These are phyloP conservation scores for Clarias laeviceps DNA, from an alignment of 2,797 vertebrate genomes.

Conservation along the genomic window DNA sequence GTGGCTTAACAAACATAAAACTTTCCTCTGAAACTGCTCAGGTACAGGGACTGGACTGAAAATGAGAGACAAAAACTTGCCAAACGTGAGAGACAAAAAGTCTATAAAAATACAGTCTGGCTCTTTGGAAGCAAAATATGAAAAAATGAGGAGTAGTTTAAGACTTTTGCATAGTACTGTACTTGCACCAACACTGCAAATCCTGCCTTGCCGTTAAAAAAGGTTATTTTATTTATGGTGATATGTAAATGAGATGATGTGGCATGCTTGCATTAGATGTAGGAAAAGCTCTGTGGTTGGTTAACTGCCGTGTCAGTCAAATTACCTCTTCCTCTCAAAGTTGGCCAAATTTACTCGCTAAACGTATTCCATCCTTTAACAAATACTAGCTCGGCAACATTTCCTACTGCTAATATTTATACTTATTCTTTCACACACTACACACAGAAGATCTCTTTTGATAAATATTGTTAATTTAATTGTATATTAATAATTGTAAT, in stretches of 20 bases:
- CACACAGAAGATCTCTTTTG: neutral
- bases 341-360: neutral
- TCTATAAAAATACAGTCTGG: too few relatives aligned
- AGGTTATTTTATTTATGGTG: neutral
- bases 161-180: too few relatives aligned
- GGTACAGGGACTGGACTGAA: too few relatives aligned
- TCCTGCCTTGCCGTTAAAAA: neutral
- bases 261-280: neutral
- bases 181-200: neutral
- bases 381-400: neutral
- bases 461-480: neutral
- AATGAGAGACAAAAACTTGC: too few relatives aligned
- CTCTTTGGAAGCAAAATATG: too few relatives aligned
- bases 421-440: neutral
- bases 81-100: too few relatives aligned
- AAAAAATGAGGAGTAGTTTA: too few relatives aligned
- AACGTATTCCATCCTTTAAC: neutral
- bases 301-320: neutral
- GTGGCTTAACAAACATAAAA: too few relatives aligned
- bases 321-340: neutral
- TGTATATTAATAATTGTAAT: too few relatives aligned
- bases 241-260: neutral
- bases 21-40: too few relatives aligned
- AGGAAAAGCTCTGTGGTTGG: neutral
- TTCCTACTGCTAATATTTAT: neutral